These are phyloP conservation scores for Agriopis marginaria DNA, from an alignment of 2,888 invertebrate species.

Conservation along the genomic window DNA sequence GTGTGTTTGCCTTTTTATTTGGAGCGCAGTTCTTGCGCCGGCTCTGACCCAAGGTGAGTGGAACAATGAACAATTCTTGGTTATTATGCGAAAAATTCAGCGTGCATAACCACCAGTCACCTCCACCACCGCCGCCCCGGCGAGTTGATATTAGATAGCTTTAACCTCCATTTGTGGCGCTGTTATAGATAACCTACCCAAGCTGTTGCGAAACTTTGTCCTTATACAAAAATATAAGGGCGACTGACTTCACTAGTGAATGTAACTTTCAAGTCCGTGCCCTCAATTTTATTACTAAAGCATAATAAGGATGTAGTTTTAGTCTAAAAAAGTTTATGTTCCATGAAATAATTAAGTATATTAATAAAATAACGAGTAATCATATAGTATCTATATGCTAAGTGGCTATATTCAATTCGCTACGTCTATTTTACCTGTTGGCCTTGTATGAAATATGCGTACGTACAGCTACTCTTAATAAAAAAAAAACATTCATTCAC, in stretches of 20 bases:
- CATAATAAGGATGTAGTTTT: constrained; percentile 8
- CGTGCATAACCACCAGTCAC: constrained; percentile 33
- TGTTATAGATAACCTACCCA: constrained; percentile 41
- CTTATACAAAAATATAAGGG: constrained; percentile 30
- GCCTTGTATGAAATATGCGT: too few species aligned
- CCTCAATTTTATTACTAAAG: constrained; percentile 19
- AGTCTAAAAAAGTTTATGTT: constrained; percentile 34
- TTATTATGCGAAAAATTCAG: constrained; percentile 48
- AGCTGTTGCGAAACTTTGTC: constrained; percentile 46
- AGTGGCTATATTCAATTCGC: too few species aligned
- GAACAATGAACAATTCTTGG: constrained; percentile 64
- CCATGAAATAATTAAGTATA: constrained; percentile 14
- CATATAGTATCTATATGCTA: too few species aligned
- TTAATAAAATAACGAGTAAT: too few species aligned
- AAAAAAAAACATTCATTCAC: too few species aligned
- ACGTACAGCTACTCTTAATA: too few species aligned
- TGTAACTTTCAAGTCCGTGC: constrained; percentile 30
- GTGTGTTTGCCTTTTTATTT: constrained; percentile 75
- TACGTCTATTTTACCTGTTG: too few species aligned
- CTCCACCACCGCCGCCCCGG: constrained; percentile 22
- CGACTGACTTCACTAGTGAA: constrained; percentile 25
- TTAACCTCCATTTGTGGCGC: constrained; percentile 46
- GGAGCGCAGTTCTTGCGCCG: constrained; percentile 76
- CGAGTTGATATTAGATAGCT: constrained; percentile 49
- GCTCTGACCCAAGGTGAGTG: constrained; percentile 80